Evolutionary conservation across 1,140 invertebrate genomes (phyloP).

Genomic region (Anadara kagoshimensis): DNA sequence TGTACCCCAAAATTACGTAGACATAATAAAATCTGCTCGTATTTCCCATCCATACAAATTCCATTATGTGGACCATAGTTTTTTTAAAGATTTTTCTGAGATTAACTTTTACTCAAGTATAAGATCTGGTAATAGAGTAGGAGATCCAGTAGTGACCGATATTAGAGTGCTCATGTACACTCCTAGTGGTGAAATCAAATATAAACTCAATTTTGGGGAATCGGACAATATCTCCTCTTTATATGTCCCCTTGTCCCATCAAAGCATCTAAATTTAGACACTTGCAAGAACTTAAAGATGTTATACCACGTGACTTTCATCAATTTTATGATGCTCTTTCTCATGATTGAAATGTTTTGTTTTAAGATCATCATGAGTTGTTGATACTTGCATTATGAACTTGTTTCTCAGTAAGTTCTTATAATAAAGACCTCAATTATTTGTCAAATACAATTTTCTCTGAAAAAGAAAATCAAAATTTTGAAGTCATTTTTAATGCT

Average conservation of each 20-base stretch:
- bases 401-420: no score
- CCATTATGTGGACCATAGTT: neutral
- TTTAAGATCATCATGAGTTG: no score
- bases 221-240: neutral
- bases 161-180: constrained; percentile 33
- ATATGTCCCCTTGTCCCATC: neutral
- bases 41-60: neutral
- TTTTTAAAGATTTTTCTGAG: neutral
- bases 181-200: constrained; percentile 20
- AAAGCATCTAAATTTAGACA: neutral
- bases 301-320: constrained; percentile 2
- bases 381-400: no score
- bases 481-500: no score
- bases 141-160: constrained; percentile 12
- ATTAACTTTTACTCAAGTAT: constrained; percentile 18
- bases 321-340: neutral
- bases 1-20: neutral
- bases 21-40: neutral
- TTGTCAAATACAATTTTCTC: no score
- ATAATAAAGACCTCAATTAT: no score
- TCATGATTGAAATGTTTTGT: no score
- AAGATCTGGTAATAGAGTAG: constrained; percentile 21
- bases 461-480: no score
- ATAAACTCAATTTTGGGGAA: constrained; percentile 20
- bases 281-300: constrained; percentile 6